A percentile compares a stretch with the other conserved stretches of the same genome.
Conservation (phyloP, 2,113 vertebrate genomes). For the Eonycteris spelaea region DNA sequence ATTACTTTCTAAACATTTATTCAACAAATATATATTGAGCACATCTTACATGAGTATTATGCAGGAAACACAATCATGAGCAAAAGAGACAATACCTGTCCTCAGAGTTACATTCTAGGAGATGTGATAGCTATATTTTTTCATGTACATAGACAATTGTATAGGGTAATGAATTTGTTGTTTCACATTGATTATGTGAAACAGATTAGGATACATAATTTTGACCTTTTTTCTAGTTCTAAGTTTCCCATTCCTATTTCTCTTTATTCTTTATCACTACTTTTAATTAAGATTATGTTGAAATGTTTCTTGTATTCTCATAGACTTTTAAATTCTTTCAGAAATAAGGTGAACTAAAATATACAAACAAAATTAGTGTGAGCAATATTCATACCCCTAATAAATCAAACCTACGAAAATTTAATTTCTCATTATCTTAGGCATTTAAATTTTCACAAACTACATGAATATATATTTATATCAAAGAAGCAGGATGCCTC, state of each 20-base stretch:
- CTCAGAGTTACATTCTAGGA: background rate
- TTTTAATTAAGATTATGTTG: background rate
- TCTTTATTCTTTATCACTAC: background rate
- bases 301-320: background rate
- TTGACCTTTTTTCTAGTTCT: background rate
- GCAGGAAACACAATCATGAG: background rate
- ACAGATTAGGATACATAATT: background rate
- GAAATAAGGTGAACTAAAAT: background rate
- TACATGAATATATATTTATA: background rate
- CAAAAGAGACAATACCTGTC: background rate
- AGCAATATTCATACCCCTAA: background rate
- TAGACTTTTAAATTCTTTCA: background rate
- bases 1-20: background rate
- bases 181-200: background rate
- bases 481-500: background rate
- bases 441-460: background rate
- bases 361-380: background rate
- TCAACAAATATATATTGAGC: background rate
- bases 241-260: background rate
- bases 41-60: background rate
- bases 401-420: background rate
- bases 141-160: background rate
- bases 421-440: background rate
- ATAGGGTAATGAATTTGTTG: background rate
- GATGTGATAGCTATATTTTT: background rate